Evolutionary conservation across 2,888 invertebrate species (phyloP), one percentile per base, ranked within the genome.

Genomic region (Hofmannophila pseudospretella): DNA sequence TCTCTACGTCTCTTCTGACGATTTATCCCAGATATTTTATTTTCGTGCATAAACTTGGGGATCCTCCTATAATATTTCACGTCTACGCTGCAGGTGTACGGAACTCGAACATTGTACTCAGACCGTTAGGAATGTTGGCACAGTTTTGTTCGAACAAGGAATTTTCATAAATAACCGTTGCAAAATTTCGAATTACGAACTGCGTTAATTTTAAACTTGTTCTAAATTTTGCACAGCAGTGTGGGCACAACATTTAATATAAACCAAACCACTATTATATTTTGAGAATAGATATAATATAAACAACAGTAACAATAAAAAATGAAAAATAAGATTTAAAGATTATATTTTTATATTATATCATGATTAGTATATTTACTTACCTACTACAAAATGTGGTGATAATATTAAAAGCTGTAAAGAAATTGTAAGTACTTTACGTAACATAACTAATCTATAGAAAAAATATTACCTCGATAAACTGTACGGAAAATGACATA

Each of bases 21-120:
- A 58, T 54, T 54, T 61, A 57, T 54, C 47, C 32, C 32, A 19
- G 23, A 34, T 12, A 25, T 32, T 38, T 41, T 42, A 43, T 45
- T 45, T 63, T 59, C 58, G 44, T 45, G 51, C 46, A 53, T 52
- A 58, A 53, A 58, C 53, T 44, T 50, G 47, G 56, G 47, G 43
- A 61, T 64, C 58, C 51, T 39, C 45, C 47, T 46, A 56, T 59
- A 59, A 66, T 68, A 67, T 66, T 61, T 68, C 59, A 67, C 50
- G 44, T 42, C 38, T 16, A 8, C 23, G 14, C 11, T 66, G 58
- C 69, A 69, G 64, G 63, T 67, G 67, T 22, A 33, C 34, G 19
- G 32, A 4, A 23, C 12, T 22, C 11, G 30, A 20, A 32, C 32
- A 12, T 32, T 32, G 11, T n/a, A 23, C 23, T 23, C 23, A 27